Base-by-base conservation (phyloP, 2,888 invertebrate genomes). In the Brenthis hecate region DNA sequence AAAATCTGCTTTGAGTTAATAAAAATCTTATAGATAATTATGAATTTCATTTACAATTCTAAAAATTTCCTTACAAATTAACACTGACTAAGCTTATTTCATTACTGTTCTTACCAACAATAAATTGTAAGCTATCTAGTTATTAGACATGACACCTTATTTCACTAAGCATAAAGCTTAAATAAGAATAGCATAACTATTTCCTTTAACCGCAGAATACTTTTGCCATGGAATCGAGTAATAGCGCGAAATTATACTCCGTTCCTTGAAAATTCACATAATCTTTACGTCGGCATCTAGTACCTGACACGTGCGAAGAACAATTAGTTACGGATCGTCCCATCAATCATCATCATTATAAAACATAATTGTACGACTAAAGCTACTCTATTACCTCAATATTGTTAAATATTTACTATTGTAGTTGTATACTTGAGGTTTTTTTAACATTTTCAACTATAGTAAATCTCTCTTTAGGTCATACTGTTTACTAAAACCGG, bases 241-340 rank as follows among this genome's bases (percentile, higher is more conserved):
- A 78, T 81, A 76, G 78, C 80, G 79, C 81, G 78, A 79, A 80
- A 83, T 83, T 80, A 79, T 77, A 75, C 74, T 73, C 8, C 36
- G 77, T 77, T 78, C 77, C 75, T 75, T 71, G 65, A 70, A 75
- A 74, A 74, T 72, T 72, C 70, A 63, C 73, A 62, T 66, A 70
- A 71, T 72, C 68, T 72, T 76, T 74, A 73, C 72, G 71, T 73
- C 64, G 65, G 68, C 69, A 75, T 71, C 72, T 70, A 73, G 72
- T 71, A 63, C 66, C 71, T 74, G 74, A 76, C 77, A 76, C 76
- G 77, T 72, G 75, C 69, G 65, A 68, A 68, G 68, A 56, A 63
- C 65, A 72, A 74, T 71, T 71, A 61, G 71, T 64, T 64, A 69
- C 63, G 68, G 69, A 72, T 68, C 56, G 57, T 65, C 62, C 61